phyloP scores from a whole-genome alignment of 23 tunicate genomes.

The Halocynthia roretzi region DNA sequence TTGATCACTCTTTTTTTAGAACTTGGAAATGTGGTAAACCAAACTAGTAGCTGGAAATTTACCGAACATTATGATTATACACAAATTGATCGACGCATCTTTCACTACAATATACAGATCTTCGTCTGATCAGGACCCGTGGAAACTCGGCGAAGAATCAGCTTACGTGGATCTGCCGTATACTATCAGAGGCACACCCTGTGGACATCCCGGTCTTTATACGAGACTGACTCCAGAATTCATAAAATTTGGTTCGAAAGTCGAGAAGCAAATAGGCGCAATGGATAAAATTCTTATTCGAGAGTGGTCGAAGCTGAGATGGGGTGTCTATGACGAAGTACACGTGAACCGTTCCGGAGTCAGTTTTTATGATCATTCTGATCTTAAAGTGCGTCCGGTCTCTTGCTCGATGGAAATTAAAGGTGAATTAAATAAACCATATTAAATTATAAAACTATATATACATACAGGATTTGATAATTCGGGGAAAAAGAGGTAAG shows the following conservation, averaged over 20 bases:
- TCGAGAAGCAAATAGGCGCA: slow-evolving; percentile 23
- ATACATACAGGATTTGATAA: too few relatives aligned
- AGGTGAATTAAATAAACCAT: slow-evolving; percentile 29
- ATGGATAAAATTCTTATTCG: slow-evolving; percentile 58
- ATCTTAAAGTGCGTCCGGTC: slow-evolving; percentile 41
- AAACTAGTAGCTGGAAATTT: neutral
- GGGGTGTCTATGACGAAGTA: slow-evolving; percentile 90
- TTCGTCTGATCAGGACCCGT: slow-evolving; percentile 14
- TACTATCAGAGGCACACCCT: slow-evolving; percentile 84
- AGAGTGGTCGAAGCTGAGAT: slow-evolving; percentile 90
- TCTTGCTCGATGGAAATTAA: slow-evolving; percentile 62
- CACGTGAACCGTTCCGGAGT: slow-evolving; percentile 25
- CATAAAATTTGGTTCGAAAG: slow-evolving; percentile 34
- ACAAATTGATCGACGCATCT: neutral
- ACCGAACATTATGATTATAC: neutral
- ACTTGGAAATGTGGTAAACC: too few relatives aligned
- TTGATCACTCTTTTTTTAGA: too few relatives aligned
- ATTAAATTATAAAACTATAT: neutral
- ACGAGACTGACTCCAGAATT: slow-evolving; percentile 79
- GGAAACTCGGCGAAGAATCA: slow-evolving; percentile 44
- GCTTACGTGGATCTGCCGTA: slow-evolving; percentile 70
- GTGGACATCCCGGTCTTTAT: slow-evolving; percentile 81
- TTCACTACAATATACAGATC: slow-evolving; percentile 3
- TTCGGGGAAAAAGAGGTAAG: too few relatives aligned
- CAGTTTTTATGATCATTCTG: slow-evolving; percentile 50